Evolutionary conservation across 2,797 vertebrate species (phyloP).

Genomic region (Acrocephalus scirpaceus): DNA sequence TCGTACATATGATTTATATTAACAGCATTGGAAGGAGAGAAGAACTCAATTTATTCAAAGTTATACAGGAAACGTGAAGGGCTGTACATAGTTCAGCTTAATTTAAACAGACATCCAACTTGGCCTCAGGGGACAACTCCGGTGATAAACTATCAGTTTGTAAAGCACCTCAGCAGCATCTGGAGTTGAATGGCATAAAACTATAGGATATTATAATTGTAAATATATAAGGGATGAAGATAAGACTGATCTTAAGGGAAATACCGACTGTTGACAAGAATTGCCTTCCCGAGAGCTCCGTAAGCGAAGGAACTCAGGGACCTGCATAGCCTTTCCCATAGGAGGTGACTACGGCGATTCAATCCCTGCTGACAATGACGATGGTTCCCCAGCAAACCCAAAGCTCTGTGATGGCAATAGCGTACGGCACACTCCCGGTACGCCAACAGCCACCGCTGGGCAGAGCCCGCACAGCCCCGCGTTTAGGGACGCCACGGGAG

Average conservation of each 20-base stretch:
- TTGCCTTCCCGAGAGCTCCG: neutral
- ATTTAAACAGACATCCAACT: neutral
- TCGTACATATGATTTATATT: neutral
- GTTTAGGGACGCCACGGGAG: accelerated
- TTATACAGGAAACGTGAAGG: accelerated
- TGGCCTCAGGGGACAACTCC: neutral
- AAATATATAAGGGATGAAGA: neutral
- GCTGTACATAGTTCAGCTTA: neutral
- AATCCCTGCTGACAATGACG: too few relatives aligned
- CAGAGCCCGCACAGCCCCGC: accelerated
- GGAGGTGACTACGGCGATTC: neutral
- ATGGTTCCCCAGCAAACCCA: neutral
- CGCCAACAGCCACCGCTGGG: accelerated
- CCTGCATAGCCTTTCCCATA: accelerated
- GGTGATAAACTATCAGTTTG: neutral
- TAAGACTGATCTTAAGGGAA: neutral
- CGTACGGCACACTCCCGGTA: accelerated
- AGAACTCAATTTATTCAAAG: neutral
- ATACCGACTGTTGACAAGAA: neutral
- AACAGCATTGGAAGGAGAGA: neutral
- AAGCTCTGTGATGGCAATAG: accelerated
- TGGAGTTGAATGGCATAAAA: neutral
- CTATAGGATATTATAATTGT: neutral
- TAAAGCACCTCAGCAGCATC: neutral
- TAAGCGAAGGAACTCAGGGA: neutral